A percentile compares a stretch with the other conserved stretches of the same genome.
Evolutionary conservation across 2,888 invertebrate species (phyloP).

Genomic region (Nomada ferruginata): DNA sequence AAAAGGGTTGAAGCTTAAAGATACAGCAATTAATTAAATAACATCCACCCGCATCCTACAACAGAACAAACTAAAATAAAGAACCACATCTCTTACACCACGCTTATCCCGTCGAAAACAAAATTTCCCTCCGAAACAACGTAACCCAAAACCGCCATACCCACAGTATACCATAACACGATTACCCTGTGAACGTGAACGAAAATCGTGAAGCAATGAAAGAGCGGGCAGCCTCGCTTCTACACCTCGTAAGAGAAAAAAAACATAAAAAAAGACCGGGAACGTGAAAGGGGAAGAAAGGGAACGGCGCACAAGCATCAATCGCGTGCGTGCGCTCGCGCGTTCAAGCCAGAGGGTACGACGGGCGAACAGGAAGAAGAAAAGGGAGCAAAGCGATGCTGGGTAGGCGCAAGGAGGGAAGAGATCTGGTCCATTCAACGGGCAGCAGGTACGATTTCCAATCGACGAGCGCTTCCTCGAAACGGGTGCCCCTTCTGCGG

Average conservation of each 20-base stretch:
- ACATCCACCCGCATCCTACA: too few species aligned
- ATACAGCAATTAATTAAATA: too few species aligned
- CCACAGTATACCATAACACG: too few species aligned
- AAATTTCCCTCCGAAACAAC: too few species aligned
- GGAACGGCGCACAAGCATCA: conserved; percentile 24
- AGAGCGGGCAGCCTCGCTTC: not conserved
- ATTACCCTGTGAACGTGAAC: not conserved
- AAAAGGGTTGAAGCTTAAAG: too few species aligned
- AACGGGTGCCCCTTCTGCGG: conserved; percentile 67
- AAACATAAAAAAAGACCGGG: conserved; percentile 5
- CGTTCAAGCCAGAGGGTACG: conserved; percentile 20
- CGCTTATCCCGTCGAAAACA: too few species aligned
- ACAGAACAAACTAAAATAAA: too few species aligned
- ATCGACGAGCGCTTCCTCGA: conserved; percentile 74
- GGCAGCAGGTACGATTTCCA: conserved; percentile 71
- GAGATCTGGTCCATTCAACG: conserved; percentile 68
- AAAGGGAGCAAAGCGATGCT: conserved; percentile 26
- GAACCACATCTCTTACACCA: too few species aligned
- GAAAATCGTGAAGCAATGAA: not conserved
- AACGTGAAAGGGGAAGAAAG: conserved; percentile 2
- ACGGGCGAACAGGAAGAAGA: conserved; percentile 24
- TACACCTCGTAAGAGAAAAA: not conserved
- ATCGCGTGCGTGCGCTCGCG: conserved; percentile 45
- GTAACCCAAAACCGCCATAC: too few species aligned
- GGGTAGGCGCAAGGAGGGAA: conserved; percentile 10